Conservation (phyloP, 2,888 invertebrate genomes). For the Polydrusus cervinus region DNA sequence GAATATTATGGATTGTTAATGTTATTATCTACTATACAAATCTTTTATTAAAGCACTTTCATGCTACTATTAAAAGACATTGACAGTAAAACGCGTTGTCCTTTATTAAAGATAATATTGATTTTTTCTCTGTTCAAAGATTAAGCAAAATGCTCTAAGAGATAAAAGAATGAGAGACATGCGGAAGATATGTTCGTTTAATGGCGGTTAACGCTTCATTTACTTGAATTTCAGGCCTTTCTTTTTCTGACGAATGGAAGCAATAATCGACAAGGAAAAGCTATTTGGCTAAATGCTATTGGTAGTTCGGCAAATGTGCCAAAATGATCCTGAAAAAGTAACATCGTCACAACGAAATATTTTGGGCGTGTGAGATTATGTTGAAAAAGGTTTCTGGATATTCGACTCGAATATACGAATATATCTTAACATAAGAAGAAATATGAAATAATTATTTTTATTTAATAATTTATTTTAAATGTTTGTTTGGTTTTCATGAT, state of each 20-base stretch:
- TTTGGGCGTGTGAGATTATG: slow-evolving; percentile 18
- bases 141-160: slow-evolving; percentile 14
- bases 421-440: too few species aligned
- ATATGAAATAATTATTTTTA: too few species aligned
- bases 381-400: slow-evolving; percentile 9
- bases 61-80: slow-evolving; percentile 19
- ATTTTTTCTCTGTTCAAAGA: slow-evolving; percentile 23
- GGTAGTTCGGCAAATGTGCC: slow-evolving; percentile 25
- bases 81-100: slow-evolving; percentile 33
- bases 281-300: slow-evolving; percentile 33
- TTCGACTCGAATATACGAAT: background rate
- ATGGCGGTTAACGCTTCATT: slow-evolving; percentile 31
- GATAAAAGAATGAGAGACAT: slow-evolving; percentile 15
- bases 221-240: slow-evolving; percentile 25
- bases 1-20: too few species aligned
- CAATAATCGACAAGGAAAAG: slow-evolving; percentile 28
- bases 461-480: too few species aligned
- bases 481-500: too few species aligned
- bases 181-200: slow-evolving; percentile 16
- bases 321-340: slow-evolving; percentile 22
- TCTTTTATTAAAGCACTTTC: background rate
- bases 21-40: too few species aligned
- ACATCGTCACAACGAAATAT: slow-evolving; percentile 21
- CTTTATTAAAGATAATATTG: slow-evolving; percentile 25
- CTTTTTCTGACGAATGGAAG: slow-evolving; percentile 30